Conservation (phyloP, 2,113 vertebrate species). For the Calidris pygmaea region DNA sequence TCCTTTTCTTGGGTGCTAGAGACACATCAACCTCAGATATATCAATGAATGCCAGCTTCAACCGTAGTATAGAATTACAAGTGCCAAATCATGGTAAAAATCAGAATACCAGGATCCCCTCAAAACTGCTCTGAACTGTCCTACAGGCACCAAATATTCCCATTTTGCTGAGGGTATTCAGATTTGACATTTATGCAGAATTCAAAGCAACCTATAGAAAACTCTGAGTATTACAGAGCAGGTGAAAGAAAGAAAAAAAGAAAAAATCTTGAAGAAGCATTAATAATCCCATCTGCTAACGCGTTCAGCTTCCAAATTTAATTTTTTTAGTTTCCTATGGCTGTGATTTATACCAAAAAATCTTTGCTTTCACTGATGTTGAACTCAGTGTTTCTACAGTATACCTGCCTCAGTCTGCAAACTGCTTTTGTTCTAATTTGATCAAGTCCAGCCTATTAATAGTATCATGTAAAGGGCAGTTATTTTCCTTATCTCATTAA, state of each 20-base stretch:
- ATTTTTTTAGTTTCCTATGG: neutral
- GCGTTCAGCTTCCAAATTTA: neutral
- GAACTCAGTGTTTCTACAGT: neutral
- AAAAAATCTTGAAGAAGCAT: neutral
- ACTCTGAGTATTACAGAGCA: neutral
- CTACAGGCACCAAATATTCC: neutral
- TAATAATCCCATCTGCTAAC: neutral
- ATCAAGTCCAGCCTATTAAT: neutral
- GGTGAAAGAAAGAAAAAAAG: too few relatives aligned
- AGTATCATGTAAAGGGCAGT: neutral
- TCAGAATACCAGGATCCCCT: neutral
- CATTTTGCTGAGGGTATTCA: neutral
- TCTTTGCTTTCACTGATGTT: neutral
- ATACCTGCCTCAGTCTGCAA: neutral
- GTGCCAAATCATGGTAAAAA: neutral
- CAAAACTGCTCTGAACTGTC: neutral
- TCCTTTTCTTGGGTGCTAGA: neutral
- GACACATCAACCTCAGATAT: neutral
- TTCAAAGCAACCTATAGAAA: neutral
- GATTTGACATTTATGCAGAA: neutral
- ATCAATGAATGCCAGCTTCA: neutral
- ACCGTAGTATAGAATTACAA: neutral
- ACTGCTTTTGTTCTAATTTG: conserved; percentile 28
- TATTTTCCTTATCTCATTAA: conserved; percentile 28
- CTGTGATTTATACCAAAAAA: neutral